Conservation (phyloP, 2,113 vertebrate genomes). For the Campylomormyrus numenius region DNA sequence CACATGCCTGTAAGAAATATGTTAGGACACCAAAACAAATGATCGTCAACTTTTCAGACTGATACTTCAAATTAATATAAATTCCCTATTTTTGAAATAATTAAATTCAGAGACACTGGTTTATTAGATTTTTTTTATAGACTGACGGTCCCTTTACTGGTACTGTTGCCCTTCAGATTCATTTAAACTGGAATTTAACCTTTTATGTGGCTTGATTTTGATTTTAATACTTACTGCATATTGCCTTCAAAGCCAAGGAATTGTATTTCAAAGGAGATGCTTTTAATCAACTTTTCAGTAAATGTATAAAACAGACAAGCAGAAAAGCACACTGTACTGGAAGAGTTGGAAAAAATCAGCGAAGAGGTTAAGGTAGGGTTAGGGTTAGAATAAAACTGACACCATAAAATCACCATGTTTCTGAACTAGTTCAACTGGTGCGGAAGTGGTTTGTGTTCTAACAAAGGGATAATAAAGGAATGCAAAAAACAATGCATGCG, state of each 20-base stretch:
- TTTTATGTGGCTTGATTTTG: background rate
- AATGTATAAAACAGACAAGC: background rate
- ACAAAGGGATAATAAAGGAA: background rate
- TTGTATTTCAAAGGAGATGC: background rate
- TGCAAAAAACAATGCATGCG: background rate
- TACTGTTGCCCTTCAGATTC: background rate
- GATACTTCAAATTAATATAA: background rate
- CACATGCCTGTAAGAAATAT: background rate
- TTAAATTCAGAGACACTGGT: background rate
- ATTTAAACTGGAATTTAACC: background rate
- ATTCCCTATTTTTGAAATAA: background rate
- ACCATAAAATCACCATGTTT: background rate
- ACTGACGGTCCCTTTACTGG: background rate
- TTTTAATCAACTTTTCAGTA: background rate
- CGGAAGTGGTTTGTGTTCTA: background rate
- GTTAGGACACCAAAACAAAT: background rate
- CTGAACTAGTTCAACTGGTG: background rate
- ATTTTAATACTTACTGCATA: background rate
- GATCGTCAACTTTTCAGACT: background rate
- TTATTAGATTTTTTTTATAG: background rate
- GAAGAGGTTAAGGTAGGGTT: background rate
- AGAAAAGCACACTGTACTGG: background rate
- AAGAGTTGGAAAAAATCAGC: background rate
- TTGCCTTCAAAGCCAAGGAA: background rate
- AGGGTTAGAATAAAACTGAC: background rate